Conservation (phyloP, 2,888 invertebrate genomes). For the Nomada hirtipes region DNA sequence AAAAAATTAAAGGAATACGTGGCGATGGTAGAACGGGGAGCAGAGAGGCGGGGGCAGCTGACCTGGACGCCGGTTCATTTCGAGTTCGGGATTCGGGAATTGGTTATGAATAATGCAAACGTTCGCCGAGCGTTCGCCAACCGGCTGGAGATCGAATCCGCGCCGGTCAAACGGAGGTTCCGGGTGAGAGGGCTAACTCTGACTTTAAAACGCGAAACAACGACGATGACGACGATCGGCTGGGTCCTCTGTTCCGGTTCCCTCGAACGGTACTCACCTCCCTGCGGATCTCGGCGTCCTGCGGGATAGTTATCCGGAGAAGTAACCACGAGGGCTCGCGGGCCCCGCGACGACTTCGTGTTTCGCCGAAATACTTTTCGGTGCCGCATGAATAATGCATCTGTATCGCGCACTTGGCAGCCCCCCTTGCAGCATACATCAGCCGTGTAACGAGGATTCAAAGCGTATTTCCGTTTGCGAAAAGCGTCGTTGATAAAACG, state of each 20-base stretch:
- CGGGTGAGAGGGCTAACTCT: slow-evolving; percentile 71
- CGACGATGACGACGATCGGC: slow-evolving; percentile 57
- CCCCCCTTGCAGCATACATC: slow-evolving; percentile 51
- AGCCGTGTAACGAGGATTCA: slow-evolving; percentile 60
- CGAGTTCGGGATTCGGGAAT: slow-evolving; percentile 81
- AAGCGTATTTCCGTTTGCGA: slow-evolving; percentile 58
- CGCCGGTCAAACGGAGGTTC: slow-evolving; percentile 75
- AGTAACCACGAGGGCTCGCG: slow-evolving; percentile 60
- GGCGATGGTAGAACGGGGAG: slow-evolving; percentile 22
- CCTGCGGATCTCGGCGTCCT: slow-evolving; percentile 42
- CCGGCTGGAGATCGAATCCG: slow-evolving; percentile 75
- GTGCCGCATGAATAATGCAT: slow-evolving; percentile 70
- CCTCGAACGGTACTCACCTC: slow-evolving; percentile 56
- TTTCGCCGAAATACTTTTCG: slow-evolving; percentile 61
- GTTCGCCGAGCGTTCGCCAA: slow-evolving; percentile 66
- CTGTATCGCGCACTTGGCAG: slow-evolving; percentile 46
- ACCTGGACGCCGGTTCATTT: slow-evolving; percentile 77
- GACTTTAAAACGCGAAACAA: slow-evolving; percentile 70
- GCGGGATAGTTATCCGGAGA: slow-evolving; percentile 66
- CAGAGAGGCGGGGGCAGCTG: slow-evolving; percentile 64
- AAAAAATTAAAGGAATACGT: slow-evolving; percentile 63
- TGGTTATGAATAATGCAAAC: slow-evolving; percentile 83
- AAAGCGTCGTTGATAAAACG: slow-evolving; percentile 56
- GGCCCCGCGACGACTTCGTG: slow-evolving; percentile 50
- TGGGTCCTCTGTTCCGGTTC: slow-evolving; percentile 63